phyloP scores from a whole-genome alignment of 2,113 vertebrate species.

The Ochotona princeps region DNA sequence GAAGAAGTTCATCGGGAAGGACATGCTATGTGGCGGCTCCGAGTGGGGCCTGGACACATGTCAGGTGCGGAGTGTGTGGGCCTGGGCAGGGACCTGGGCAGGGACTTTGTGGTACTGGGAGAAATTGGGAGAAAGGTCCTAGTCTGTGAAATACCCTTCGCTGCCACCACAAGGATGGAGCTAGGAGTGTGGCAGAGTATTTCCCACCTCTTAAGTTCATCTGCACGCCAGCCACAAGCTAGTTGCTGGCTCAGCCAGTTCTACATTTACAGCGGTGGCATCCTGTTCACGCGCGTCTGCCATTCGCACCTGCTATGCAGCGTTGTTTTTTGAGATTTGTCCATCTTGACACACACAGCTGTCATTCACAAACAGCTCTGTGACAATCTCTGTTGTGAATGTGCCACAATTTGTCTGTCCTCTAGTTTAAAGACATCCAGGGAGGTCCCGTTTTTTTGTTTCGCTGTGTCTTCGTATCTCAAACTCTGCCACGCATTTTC shows the following conservation, averaged over 20 bases:
- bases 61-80: conserved; percentile 39
- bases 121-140: background rate
- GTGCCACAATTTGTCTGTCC: background rate
- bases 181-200: too few relatives aligned
- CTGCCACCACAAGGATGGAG: too few relatives aligned
- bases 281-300: background rate
- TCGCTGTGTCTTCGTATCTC: background rate
- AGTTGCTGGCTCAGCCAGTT: background rate
- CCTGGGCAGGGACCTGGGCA: background rate
- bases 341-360: background rate
- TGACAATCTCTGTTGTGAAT: background rate
- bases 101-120: background rate
- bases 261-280: background rate
- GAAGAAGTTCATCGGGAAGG: background rate
- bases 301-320: background rate
- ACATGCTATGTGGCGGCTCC: conserved; percentile 47
- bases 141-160: background rate
- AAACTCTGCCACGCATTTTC: background rate
- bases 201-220: background rate
- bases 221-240: background rate
- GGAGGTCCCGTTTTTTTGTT: background rate
- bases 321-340: background rate
- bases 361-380: background rate
- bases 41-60: conserved; percentile 44
- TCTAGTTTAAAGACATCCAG: background rate